phyloP scores from a whole-genome alignment of 2,888 invertebrate species.

The Oligia strigilis region DNA sequence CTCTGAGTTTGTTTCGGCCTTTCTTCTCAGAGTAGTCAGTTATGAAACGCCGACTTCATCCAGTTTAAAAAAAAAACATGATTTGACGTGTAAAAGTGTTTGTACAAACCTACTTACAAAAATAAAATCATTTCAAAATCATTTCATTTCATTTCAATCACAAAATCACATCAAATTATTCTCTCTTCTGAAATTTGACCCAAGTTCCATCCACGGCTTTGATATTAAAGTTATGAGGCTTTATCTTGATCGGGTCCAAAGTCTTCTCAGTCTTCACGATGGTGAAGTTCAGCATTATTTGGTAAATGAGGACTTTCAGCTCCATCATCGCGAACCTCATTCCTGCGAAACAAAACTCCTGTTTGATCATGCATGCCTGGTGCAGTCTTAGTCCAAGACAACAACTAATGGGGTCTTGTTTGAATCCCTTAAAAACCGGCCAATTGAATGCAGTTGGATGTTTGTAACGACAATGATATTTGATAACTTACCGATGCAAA shows the following conservation, averaged over 20 bases:
- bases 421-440: neutral
- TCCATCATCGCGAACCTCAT: constrained; percentile 84
- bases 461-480: too few relatives aligned
- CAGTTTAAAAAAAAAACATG: too few relatives aligned
- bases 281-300: constrained; percentile 79
- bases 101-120: too few relatives aligned
- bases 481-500: constrained; percentile 87
- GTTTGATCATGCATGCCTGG: neutral
- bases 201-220: constrained; percentile 38
- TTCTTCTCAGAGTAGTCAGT: too few relatives aligned
- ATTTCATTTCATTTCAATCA: too few relatives aligned
- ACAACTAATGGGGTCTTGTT: neutral
- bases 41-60: too few relatives aligned
- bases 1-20: too few relatives aligned
- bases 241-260: constrained; percentile 76
- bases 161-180: neutral
- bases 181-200: constrained; percentile 38
- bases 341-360: constrained; percentile 65
- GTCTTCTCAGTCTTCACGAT: constrained; percentile 81
- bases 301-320: constrained; percentile 79
- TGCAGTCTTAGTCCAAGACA: neutral
- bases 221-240: constrained; percentile 73
- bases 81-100: too few relatives aligned
- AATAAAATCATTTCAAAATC: too few relatives aligned
- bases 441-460: too few relatives aligned